Evolutionary conservation across 2,888 invertebrate genomes (phyloP).

Genomic region (Pogonocherus hispidulus): DNA sequence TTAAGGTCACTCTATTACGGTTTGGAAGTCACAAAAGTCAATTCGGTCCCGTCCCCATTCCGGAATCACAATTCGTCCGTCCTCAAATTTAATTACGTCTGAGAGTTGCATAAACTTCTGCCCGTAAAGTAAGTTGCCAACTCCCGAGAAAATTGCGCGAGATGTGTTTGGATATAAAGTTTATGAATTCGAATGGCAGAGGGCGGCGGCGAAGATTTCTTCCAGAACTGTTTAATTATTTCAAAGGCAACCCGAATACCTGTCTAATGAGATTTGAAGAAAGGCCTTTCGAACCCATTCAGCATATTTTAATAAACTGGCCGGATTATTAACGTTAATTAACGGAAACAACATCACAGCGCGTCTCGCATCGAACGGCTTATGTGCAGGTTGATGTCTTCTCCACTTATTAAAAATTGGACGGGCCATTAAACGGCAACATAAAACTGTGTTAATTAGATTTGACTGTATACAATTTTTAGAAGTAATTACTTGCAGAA

Average conservation of each 20-base stretch:
- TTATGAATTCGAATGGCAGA: conserved; percentile 30
- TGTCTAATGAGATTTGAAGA: conserved; percentile 49
- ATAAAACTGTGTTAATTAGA: not conserved
- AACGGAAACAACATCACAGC: conserved; percentile 34
- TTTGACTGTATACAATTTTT: not conserved
- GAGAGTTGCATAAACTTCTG: conserved; percentile 45
- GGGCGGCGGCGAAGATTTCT: conserved; percentile 36
- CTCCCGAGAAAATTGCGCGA: conserved; percentile 23
- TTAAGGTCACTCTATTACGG: not conserved
- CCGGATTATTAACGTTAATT: conserved; percentile 48
- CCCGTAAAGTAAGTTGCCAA: conserved; percentile 41
- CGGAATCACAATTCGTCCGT: conserved; percentile 29
- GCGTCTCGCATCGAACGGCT: not conserved
- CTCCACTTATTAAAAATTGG: conserved; percentile 1
- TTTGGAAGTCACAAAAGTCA: not conserved
- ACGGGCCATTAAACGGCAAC: not conserved
- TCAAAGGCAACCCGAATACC: conserved; percentile 38
- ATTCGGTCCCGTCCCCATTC: conserved; percentile 1
- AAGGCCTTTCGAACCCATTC: conserved; percentile 43
- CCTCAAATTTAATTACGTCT: conserved; percentile 50
- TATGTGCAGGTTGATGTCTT: not conserved
- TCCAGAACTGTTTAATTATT: conserved; percentile 44
- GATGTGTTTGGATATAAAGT: conserved; percentile 33
- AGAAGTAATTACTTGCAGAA: not conserved
- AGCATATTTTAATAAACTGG: conserved; percentile 47